Conservation (phyloP, 2,113 vertebrate genomes). For the Perca fluviatilis region DNA sequence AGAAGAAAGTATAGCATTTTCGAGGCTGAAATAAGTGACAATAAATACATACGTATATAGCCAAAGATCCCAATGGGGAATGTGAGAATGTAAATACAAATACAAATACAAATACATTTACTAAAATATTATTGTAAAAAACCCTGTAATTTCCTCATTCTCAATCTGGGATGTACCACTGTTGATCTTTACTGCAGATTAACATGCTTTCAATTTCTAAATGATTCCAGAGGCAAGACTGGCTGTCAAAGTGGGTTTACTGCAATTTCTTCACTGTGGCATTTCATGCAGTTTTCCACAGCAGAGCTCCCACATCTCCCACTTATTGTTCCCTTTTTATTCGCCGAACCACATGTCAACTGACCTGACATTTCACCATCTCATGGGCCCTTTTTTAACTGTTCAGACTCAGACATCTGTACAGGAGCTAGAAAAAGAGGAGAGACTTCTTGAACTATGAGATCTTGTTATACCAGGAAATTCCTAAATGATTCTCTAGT, state of each 20-base stretch:
- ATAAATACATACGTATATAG: neutral
- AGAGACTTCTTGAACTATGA: conserved; percentile 1
- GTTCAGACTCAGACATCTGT: neutral
- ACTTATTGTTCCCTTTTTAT: neutral
- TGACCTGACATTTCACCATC: conserved; percentile 50
- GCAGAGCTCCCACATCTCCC: conserved; percentile 38
- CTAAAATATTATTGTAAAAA: neutral
- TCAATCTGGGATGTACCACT: neutral
- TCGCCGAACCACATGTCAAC: conserved; percentile 41
- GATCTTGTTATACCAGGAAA: neutral
- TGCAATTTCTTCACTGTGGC: conserved; percentile 14
- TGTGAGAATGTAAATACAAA: neutral
- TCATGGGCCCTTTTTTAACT: conserved; percentile 37
- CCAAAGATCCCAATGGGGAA: neutral
- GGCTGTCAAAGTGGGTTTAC: neutral
- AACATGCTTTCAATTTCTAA: neutral
- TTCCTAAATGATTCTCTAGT: neutral
- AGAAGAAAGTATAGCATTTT: neutral
- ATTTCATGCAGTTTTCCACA: conserved; percentile 33
- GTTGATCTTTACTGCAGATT: neutral
- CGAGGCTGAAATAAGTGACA: neutral
- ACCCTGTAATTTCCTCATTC: neutral
- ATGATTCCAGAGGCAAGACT: conserved; percentile 14
- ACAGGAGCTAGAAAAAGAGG: neutral
- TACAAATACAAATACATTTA: neutral